phyloP scores from a whole-genome alignment of 1,140 invertebrate species.

The Drosophila bocki region DNA sequence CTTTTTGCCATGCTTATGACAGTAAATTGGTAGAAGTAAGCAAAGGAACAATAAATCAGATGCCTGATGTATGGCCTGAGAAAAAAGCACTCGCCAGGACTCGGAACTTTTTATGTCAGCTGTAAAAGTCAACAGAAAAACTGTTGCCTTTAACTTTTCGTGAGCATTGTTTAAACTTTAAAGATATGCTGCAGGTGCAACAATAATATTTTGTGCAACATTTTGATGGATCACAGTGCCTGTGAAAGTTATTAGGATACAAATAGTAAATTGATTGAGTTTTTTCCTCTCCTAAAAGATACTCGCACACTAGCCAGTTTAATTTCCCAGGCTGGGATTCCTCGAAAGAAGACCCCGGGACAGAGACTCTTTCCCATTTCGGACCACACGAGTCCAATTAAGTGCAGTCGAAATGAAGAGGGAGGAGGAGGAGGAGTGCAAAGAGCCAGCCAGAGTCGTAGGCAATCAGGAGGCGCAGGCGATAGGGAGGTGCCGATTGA shows the following conservation, averaged over 20 bases:
- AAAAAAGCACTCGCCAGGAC: slow-evolving; percentile 32
- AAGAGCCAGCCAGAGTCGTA: slow-evolving; percentile 1
- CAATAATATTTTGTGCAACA: neutral
- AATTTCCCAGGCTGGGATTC: slow-evolving; percentile 41
- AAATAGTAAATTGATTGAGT: slow-evolving; percentile 17
- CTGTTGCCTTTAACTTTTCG: neutral
- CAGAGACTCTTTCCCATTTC: slow-evolving; percentile 31
- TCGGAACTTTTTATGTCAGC: slow-evolving; percentile 4
- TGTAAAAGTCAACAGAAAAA: slow-evolving; percentile 10
- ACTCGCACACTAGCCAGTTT: neutral
- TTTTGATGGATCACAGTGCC: slow-evolving; percentile 12
- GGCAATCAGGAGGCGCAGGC: slow-evolving; percentile 43
- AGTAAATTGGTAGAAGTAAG: slow-evolving; percentile 32
- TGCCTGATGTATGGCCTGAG: slow-evolving; percentile 31
- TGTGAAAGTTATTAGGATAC: slow-evolving; percentile 1
- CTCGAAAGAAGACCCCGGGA: slow-evolving; percentile 5
- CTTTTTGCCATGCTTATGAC: slow-evolving; percentile 32
- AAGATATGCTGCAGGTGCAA: slow-evolving; percentile 26
- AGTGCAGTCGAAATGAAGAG: slow-evolving; percentile 23
- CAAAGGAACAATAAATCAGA: slow-evolving; percentile 38
- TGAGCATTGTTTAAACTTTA: neutral
- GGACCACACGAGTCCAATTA: slow-evolving; percentile 59
- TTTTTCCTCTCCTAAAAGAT: neutral
- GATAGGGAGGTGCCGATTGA: slow-evolving; percentile 55
- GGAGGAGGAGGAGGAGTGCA: slow-evolving; percentile 9